These are phyloP conservation scores for Brachionus calyciflorus DNA, from an alignment of 1,140 invertebrate species.

Conservation along the genomic window DNA sequence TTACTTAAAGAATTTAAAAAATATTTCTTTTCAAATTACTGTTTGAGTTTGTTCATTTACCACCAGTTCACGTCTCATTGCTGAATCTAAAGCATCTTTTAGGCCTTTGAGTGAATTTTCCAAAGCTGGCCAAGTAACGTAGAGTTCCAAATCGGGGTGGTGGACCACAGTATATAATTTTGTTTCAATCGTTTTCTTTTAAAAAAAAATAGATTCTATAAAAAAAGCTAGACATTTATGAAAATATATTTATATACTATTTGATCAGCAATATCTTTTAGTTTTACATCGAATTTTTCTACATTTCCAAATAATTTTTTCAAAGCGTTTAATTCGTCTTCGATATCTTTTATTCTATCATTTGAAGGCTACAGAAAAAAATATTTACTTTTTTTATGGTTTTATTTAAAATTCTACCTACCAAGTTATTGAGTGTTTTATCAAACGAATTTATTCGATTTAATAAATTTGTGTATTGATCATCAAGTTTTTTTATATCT, in stretches of 20 bases:
- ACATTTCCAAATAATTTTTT: conserved; percentile 20
- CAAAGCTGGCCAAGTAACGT: conserved; percentile 28
- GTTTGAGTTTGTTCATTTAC: conserved; percentile 38
- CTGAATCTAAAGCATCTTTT: conserved; percentile 25
- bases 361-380: not conserved
- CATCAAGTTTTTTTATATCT: conserved; percentile 49
- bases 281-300: conserved; percentile 19
- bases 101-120: conserved; percentile 24
- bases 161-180: not conserved
- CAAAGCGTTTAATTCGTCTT: conserved; percentile 7
- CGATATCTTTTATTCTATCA: conserved; percentile 22
- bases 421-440: conserved; percentile 14
- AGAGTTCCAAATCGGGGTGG: conserved; percentile 23
- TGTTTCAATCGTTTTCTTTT: conserved; percentile 30
- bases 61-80: not conserved
- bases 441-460: conserved; percentile 6
- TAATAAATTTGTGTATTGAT: conserved; percentile 47
- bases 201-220: not conserved
- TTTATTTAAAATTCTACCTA: not conserved
- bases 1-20: not conserved
- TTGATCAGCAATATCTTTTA: not conserved
- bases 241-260: not conserved
- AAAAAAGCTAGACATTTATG: not conserved
- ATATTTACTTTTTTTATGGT: not conserved
- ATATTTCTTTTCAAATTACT: not conserved